phyloP scores from a whole-genome alignment of 2,797 vertebrate genomes.

The Anolis apletophallus region DNA sequence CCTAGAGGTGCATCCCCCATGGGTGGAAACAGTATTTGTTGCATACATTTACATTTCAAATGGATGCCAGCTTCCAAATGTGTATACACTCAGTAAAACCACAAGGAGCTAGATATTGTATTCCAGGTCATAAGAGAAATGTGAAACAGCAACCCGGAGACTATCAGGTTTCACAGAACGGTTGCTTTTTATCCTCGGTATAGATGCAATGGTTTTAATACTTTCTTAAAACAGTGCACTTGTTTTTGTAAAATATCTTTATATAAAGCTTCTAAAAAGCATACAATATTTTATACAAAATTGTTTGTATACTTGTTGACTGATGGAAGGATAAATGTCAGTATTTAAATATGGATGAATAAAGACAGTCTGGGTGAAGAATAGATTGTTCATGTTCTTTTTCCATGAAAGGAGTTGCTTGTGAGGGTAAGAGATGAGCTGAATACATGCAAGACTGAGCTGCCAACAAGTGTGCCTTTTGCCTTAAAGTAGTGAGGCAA shows the following conservation, averaged over 20 bases:
- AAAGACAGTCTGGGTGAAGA: conserved; percentile 40
- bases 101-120: background rate
- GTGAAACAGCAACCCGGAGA: background rate
- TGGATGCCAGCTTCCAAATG: background rate
- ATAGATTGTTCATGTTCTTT: background rate
- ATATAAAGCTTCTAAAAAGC: background rate
- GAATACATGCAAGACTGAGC: background rate
- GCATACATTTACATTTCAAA: background rate
- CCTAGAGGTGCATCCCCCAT: background rate
- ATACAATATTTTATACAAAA: conserved; percentile 50
- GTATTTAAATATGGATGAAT: conserved; percentile 42
- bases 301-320: conserved; percentile 59
- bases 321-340: conserved; percentile 40
- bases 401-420: background rate
- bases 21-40: background rate
- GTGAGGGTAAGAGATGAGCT: background rate
- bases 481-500: conserved; percentile 45
- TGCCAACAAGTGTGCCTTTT: background rate
- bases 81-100: background rate
- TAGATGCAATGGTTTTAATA: background rate
- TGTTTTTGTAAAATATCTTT: background rate
- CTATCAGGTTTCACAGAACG: background rate
- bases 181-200: background rate
- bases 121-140: background rate
- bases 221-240: background rate